Evolutionary conservation across 2,797 vertebrate genomes (phyloP).

Genomic region (Gobionotothen gibberifrons): DNA sequence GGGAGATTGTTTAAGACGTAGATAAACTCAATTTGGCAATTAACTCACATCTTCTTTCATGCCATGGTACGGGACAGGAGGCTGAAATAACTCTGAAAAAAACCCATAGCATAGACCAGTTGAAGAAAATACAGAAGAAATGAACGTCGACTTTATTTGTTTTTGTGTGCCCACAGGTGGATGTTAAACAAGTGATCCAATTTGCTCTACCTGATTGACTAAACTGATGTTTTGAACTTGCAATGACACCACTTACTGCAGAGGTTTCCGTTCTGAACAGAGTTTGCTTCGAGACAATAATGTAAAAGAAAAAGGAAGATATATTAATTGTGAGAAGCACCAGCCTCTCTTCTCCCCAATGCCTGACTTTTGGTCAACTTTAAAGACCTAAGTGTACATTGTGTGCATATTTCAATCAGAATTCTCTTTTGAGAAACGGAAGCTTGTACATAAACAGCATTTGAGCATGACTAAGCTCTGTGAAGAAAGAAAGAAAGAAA

Average conservation of each 20-base stretch:
- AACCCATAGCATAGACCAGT: too few relatives aligned
- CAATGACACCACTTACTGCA: conserved; percentile 25
- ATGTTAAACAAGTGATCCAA: not conserved
- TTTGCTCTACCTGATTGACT: conserved; percentile 6
- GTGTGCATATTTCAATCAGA: conserved; percentile 17
- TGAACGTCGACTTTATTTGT: too few relatives aligned
- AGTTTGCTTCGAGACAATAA: conserved; percentile 8
- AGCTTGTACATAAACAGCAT: conserved; percentile 41
- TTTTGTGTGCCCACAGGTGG: not conserved
- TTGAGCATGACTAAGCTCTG: conserved; percentile 51
- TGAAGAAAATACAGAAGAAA: too few relatives aligned
- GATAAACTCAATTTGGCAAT: not conserved
- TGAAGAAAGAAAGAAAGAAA: conserved; percentile 23
- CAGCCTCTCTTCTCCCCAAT: not conserved
- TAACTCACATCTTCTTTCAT: too few relatives aligned
- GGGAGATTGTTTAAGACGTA: not conserved
- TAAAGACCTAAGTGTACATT: not conserved
- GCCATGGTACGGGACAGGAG: too few relatives aligned
- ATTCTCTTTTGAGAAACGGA: conserved; percentile 31
- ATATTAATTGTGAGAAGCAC: not conserved
- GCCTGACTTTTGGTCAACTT: not conserved
- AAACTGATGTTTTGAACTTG: conserved; percentile 23
- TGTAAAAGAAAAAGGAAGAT: not conserved
- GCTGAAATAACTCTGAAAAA: too few relatives aligned
- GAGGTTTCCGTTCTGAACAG: conserved; percentile 28